phyloP scores from a whole-genome alignment of 2,888 invertebrate species.

The Homarus gammarus region DNA sequence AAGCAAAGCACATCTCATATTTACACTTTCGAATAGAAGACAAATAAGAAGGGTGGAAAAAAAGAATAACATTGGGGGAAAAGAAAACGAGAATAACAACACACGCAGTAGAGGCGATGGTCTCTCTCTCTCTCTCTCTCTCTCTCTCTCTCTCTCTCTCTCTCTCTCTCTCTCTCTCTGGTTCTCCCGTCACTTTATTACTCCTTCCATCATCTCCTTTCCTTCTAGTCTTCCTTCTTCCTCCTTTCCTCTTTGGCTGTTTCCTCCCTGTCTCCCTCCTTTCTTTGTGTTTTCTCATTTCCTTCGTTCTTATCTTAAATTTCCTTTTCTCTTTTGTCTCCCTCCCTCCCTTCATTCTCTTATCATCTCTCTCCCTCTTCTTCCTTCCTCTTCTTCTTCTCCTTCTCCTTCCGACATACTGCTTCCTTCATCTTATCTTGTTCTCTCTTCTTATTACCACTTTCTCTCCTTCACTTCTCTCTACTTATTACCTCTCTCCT shows the following conservation, averaged over 20 bases:
- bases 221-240: not conserved
- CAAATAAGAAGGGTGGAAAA: too few species aligned
- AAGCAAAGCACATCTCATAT: too few species aligned
- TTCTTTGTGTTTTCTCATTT: not conserved
- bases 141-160: too few species aligned
- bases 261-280: not conserved
- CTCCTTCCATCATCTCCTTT: not conserved
- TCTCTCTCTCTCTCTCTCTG: too few species aligned
- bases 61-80: too few species aligned
- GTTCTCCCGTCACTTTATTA: not conserved
- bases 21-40: too few species aligned
- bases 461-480: not conserved
- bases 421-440: too few species aligned
- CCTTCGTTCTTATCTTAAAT: not conserved
- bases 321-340: not conserved
- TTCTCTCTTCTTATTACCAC: not conserved
- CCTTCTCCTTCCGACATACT: too few species aligned
- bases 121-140: too few species aligned
- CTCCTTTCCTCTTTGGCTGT: not conserved
- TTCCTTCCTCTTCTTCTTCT: not conserved
- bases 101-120: too few species aligned
- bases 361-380: not conserved
- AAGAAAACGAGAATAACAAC: too few species aligned
- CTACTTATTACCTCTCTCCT: not conserved
- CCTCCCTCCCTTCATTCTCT: not conserved